A percentile compares a stretch with the other conserved stretches of the same genome.
Evolutionary conservation across 2,797 vertebrate genomes (phyloP).

Genomic region (Prunella strophiata): DNA sequence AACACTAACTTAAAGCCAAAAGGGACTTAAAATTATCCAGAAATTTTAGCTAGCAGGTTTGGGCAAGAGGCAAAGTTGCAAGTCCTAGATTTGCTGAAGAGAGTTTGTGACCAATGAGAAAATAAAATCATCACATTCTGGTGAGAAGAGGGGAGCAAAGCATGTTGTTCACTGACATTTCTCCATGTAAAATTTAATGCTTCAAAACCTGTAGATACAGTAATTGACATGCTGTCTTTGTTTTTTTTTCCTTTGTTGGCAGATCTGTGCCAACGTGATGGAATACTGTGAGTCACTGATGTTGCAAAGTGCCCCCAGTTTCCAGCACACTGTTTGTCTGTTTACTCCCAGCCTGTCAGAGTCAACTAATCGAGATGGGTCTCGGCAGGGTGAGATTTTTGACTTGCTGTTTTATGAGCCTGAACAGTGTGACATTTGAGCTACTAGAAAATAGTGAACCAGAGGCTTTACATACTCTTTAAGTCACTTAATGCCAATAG

Average conservation of each 20-base stretch:
- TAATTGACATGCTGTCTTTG: not conserved
- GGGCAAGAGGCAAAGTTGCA: not conserved
- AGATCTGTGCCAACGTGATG: slow-evolving; percentile 98
- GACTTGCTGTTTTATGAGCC: not conserved
- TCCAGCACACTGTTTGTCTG: slow-evolving; percentile 91
- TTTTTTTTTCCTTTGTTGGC: not conserved
- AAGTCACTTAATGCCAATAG: not conserved
- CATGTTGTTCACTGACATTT: not conserved
- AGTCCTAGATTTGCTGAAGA: not conserved
- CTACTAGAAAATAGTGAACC: not conserved
- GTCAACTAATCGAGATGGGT: slow-evolving; percentile 86
- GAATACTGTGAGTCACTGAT: slow-evolving; percentile 96
- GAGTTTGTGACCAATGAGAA: not conserved
- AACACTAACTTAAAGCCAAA: not conserved
- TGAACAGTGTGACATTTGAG: not conserved
- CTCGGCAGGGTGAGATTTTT: slow-evolving; percentile 82
- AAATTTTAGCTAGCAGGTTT: not conserved
- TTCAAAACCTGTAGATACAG: not conserved
- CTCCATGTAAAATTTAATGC: not conserved
- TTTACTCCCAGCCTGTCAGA: slow-evolving; percentile 94
- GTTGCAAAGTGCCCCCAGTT: slow-evolving; percentile 87
- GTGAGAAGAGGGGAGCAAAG: not conserved
- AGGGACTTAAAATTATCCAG: not conserved
- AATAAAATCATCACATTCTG: not conserved
- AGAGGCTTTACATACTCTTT: not conserved